A percentile compares a stretch with the other conserved stretches of the same genome.
Evolutionary conservation across 2,797 vertebrate species (phyloP).

Genomic region (Xenops minutus): DNA sequence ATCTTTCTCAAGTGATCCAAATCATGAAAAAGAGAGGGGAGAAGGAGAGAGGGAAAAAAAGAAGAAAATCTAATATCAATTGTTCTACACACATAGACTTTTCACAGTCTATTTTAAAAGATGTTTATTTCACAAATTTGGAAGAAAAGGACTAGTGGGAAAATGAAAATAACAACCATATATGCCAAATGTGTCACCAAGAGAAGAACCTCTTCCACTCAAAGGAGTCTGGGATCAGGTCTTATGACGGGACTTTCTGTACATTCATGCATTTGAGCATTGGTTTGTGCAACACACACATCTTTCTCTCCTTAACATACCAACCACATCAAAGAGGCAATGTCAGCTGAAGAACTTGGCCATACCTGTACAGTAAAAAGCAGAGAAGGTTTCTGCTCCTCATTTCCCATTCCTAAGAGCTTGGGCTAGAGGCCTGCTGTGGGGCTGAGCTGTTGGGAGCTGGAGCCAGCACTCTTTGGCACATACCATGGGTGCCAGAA

Average conservation of each 20-base stretch:
- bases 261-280: background rate
- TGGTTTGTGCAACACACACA: background rate
- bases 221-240: background rate
- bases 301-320: background rate
- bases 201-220: background rate
- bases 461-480: background rate
- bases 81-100: background rate
- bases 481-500: background rate
- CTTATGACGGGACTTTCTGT: background rate
- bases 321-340: background rate
- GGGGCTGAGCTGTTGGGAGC: background rate
- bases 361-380: background rate
- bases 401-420: background rate
- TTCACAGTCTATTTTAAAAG: background rate
- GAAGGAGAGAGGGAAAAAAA: fast-evolving
- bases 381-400: background rate
- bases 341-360: background rate
- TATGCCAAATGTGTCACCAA: background rate
- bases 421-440: background rate
- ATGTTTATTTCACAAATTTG: background rate
- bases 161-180: background rate
- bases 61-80: background rate
- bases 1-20: background rate
- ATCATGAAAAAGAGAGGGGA: background rate
- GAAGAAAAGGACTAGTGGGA: background rate